Percentiles rank a stretch among this genome's conserved stretches.
Evolutionary conservation across 2,797 vertebrate species (phyloP).

Genomic region (Hippopotamyrus pictus): DNA sequence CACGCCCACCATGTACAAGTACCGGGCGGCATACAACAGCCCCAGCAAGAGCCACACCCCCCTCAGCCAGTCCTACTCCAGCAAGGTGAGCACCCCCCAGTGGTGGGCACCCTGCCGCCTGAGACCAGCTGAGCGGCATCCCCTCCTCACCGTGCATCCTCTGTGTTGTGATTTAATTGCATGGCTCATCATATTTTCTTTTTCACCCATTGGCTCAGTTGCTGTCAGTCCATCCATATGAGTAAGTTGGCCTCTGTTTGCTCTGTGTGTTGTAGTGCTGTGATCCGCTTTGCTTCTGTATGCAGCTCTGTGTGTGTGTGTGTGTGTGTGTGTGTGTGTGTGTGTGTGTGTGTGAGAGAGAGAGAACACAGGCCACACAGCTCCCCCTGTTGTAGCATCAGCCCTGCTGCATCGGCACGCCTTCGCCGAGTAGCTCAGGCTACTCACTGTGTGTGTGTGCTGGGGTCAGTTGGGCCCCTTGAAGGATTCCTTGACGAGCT

Average conservation of each 20-base stretch:
- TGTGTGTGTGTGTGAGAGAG: not conserved
- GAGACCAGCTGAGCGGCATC: not conserved
- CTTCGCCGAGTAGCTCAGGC: not conserved
- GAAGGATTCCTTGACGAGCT: not conserved
- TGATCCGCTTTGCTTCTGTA: not conserved
- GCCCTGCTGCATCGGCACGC: not conserved
- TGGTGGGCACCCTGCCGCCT: not conserved
- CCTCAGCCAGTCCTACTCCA: conserved; percentile 71
- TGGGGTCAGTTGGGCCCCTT: not conserved
- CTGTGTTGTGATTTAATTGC: not conserved
- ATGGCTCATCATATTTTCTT: conserved; percentile 29
- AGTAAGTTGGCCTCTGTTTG: conserved; percentile 59
- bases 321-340: not conserved
- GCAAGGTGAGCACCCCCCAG: conserved; percentile 57
- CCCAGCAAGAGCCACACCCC: conserved; percentile 78
- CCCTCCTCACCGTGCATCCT: not conserved
- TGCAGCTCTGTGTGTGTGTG: not conserved
- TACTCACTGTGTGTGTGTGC: not conserved
- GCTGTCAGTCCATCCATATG: conserved; percentile 69
- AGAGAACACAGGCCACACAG: not conserved
- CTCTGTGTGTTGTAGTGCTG: not conserved
- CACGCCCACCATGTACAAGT: conserved; percentile 95
- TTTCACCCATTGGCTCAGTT: conserved; percentile 60
- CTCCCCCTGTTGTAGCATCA: not conserved
- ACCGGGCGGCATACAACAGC: conserved; percentile 80